Percentiles rank a stretch among this genome's conserved stretches.
Evolutionary conservation across 2,888 invertebrate genomes (phyloP).

Genomic region (Ophioninae sp.): DNA sequence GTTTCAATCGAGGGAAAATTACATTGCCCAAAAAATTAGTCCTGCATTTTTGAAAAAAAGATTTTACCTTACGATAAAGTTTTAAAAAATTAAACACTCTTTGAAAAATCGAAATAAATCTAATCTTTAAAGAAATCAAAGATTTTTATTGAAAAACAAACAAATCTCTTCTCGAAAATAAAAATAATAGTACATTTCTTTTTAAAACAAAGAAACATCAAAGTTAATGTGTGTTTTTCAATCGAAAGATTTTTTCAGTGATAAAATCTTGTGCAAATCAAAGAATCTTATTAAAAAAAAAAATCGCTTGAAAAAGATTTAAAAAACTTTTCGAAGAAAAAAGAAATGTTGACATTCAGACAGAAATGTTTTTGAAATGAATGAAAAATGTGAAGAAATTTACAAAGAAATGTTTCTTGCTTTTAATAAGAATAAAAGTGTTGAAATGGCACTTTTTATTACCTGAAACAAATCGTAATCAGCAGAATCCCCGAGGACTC

Average conservation of each 20-base stretch:
- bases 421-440: not conserved
- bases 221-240: not conserved
- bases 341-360: too few relatives aligned
- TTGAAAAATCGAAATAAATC: not conserved
- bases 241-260: not conserved
- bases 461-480: constrained; percentile 77
- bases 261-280: not conserved
- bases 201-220: too few relatives aligned
- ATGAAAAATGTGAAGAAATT: not conserved
- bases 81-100: not conserved
- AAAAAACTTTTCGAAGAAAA: too few relatives aligned
- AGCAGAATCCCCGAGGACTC: constrained; percentile 74
- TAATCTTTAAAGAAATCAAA: too few relatives aligned
- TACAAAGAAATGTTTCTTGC: not conserved
- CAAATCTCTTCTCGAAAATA: too few relatives aligned
- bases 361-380: too few relatives aligned
- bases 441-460: not conserved
- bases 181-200: too few relatives aligned
- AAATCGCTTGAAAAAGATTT: not conserved
- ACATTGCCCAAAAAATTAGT: not conserved
- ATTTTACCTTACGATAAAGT: not conserved
- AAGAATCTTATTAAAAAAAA: not conserved
- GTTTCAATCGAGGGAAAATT: not conserved
- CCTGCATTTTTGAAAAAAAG: not conserved
- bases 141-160: too few relatives aligned